Base-by-base conservation (phyloP, 2,888 invertebrate species). In the Parasteatoda lunata region DNA sequence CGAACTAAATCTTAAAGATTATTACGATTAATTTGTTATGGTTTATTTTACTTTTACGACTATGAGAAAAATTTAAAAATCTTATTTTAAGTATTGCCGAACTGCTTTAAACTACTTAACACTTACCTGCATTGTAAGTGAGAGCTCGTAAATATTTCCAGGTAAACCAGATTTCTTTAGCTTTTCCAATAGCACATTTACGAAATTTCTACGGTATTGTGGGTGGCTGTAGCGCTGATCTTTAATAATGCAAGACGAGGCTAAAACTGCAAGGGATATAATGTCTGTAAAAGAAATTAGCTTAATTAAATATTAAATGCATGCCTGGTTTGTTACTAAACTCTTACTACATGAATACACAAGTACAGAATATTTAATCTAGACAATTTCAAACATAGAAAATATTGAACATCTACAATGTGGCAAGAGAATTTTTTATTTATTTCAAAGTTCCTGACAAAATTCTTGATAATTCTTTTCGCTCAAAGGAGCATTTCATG, bases 81-180 rank as follows among this genome's bases (percentile, higher is more conserved):
- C 30, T 30, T 30, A 30, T 2, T 30, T 30, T 30, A 30, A 30
- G 30, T 2, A 30, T 30, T 30, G 30, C 30, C 30, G 30, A 30
- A 30, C 30, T 2, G 30, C 30, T 30, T 30, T 30, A 30, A 30
- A 30, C 2, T 30, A 30, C 30, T 30, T 15, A 9, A 8, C 3
- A 48, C 52, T 47, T 77, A 87, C 86, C 69, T 87, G 86, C 1
- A 49, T 15, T 5, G 82, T 5, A 15, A 87, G 65, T 7, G 86
- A 45, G 0, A 73, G 6, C 73, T 81, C 77, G 15, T 87, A 87
- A 3, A 87, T 51, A 65, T 82, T 87, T 52, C 52, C 64, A 5
- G 82, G 73, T 1, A 75, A 13, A 0, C 73, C 51, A 45, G 9
- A 15, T 6, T 6, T 4, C 5, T 69, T 69, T 13, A 69, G n/a